These are phyloP conservation scores for Ephydatia muelleri DNA, from an alignment of 37 sponge, comb jelly and placozoan species.

Conservation along the genomic window DNA sequence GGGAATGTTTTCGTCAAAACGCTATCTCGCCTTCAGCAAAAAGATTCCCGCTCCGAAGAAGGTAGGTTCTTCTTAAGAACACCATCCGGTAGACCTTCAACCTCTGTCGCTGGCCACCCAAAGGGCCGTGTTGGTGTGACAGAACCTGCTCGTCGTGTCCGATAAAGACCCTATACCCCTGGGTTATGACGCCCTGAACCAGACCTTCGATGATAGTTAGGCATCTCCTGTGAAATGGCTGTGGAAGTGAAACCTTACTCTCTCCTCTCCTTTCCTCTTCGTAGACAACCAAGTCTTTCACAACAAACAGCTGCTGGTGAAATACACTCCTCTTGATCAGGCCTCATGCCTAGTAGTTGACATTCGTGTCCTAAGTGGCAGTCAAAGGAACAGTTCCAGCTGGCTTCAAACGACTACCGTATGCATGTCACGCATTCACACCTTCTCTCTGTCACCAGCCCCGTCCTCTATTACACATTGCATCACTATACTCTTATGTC, in stretches of 20 bases:
- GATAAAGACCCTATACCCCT: conserved; percentile 23
- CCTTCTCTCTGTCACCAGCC: not conserved
- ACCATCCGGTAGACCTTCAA: too few relatives aligned
- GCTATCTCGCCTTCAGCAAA: conserved; percentile 53
- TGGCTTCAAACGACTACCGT: conserved; percentile 68
- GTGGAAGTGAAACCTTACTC: not conserved
- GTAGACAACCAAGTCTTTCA: conserved; percentile 36
- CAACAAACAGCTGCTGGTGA: conserved; percentile 35
- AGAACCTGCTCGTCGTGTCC: conserved; percentile 46
- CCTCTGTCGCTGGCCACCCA: not conserved
- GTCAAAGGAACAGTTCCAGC: conserved; percentile 40
- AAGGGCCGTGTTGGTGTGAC: conserved; percentile 58
- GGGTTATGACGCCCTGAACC: conserved; percentile 34
- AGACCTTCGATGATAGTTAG: conserved; percentile 71
- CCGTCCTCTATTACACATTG: not conserved
- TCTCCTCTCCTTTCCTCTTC: not conserved
- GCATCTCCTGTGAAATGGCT: not conserved
- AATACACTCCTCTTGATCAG: conserved; percentile 36
- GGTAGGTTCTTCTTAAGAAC: conserved; percentile 5
- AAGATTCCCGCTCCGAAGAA: conserved; percentile 28
- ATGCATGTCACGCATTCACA: not conserved
- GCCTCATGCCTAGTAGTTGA: conserved; percentile 39
- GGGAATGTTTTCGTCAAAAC: conserved; percentile 26
- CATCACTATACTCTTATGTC: not conserved
- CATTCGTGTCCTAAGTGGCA: conserved; percentile 37